Evolutionary conservation across 2,888 invertebrate species (phyloP).

Genomic region (Sminthurides aquaticus): DNA sequence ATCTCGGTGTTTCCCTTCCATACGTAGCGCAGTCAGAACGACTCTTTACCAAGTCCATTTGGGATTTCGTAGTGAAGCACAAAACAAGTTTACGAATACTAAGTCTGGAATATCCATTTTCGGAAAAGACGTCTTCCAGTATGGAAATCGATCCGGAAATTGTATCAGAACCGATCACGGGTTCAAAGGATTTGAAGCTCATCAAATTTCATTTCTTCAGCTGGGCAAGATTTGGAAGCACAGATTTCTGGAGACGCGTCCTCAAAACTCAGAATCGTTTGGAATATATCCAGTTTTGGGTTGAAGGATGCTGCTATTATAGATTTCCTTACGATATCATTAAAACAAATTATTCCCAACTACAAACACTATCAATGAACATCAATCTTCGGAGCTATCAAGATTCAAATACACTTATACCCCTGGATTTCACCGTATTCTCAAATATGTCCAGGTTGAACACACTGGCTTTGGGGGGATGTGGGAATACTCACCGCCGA

Average conservation of each 20-base stretch:
- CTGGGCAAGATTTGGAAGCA: constrained; percentile 8
- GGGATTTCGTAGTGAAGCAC: constrained; percentile 11
- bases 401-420: constrained; percentile 6
- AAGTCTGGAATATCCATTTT: constrained; percentile 16
- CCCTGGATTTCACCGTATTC: constrained; percentile 12
- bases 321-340: constrained; percentile 18
- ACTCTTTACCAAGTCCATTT: background rate
- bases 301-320: constrained; percentile 12
- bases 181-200: constrained; percentile 4
- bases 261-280: constrained; percentile 9
- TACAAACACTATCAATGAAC: constrained; percentile 13
- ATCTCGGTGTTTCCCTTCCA: constrained; percentile 13
- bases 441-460: constrained; percentile 8
- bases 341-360: constrained; percentile 12
- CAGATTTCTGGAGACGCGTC: constrained; percentile 18
- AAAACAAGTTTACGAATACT: constrained; percentile 5
- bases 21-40: background rate
- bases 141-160: background rate
- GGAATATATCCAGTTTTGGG: constrained; percentile 18
- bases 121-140: background rate
- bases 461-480: constrained; percentile 14
- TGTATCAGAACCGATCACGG: constrained; percentile 8
- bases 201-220: constrained; percentile 16
- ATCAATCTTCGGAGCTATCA: constrained; percentile 11
- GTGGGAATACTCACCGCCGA: background rate